Percentiles rank a stretch among this genome's conserved stretches.
These are phyloP conservation scores for Cricetomys ansorgei DNA, from an alignment of 2,113 vertebrate species.

Conservation along the genomic window DNA sequence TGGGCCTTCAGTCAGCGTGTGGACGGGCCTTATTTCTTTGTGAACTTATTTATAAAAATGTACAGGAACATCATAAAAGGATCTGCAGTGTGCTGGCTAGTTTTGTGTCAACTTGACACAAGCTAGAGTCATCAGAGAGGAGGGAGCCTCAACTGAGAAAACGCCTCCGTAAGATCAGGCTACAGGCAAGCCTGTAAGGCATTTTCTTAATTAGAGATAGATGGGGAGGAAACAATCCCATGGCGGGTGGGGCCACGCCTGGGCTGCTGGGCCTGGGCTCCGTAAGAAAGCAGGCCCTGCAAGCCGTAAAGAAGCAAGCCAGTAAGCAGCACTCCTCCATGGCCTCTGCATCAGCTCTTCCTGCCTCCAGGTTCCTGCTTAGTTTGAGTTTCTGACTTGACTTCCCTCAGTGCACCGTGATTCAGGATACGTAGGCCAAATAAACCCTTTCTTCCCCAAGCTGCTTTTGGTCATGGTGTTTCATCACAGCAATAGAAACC, in stretches of 20 bases:
- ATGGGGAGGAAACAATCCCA: not conserved
- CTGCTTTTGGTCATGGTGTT: not conserved
- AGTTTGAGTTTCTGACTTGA: not conserved
- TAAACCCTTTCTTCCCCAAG: not conserved
- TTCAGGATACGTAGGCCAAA: not conserved
- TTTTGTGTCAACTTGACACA: not conserved
- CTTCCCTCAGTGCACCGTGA: not conserved
- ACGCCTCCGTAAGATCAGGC: not conserved
- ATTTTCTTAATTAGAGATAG: not conserved
- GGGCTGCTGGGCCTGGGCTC: not conserved
- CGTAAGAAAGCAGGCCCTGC: not conserved
- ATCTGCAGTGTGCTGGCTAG: not conserved
- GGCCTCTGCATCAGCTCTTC: not conserved
- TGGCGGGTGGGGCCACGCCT: too few relatives aligned
- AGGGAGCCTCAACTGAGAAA: not conserved
- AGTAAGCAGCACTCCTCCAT: not conserved
- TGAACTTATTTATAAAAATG: not conserved
- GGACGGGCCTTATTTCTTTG: not conserved
- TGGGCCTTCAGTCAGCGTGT: not conserved
- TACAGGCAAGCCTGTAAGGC: not conserved
- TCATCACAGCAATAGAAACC: not conserved
- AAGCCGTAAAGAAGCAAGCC: not conserved
- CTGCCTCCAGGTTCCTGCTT: not conserved
- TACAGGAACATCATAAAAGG: not conserved
- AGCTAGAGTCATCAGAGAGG: not conserved